Base-by-base conservation (phyloP, 2,113 vertebrate genomes). In the Myrmophylax atrothorax region DNA sequence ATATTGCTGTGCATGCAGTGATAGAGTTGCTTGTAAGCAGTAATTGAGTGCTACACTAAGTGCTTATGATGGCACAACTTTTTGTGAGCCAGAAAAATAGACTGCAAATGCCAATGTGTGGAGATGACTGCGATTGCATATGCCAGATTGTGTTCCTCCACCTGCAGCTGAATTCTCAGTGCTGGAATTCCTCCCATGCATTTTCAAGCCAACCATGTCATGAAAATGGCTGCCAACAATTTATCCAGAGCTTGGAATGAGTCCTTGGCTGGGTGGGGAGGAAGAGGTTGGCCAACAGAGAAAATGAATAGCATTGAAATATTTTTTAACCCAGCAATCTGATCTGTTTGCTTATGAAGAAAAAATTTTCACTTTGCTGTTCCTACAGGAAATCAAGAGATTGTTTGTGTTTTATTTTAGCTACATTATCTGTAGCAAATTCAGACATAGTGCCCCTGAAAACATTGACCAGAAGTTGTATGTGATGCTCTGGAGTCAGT, bases 151-250 rank as follows among this genome's bases (percentile, higher is more conserved):
- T 70, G 55, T 40, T 93, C 33, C 67, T 97, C 95, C 92, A 96
- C 96, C 88, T 97, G 96, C 94, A 89, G 68, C 91, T 89, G 95
- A 84, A 84, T 96, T 72, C 75, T 92, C 94, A 37, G 76, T 53
- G 62, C 81, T 97, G 75, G 93, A 97, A 95, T 53, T 92, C 52
- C 35, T 96, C 78, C 80, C 72, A 31, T 44, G 79, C 52, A 28
- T 91, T 72, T 95, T 92, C 84, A 95, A 79, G 55, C 76, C 96
- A 93, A 77, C 53, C 83, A 93, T 96, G 96, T 92, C 84, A 68
- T 79, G 96, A 86, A 95, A 94, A 94, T 93, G 87, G 81, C 55
- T 96, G 58, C 82, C 87, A 96, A 18, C 0, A 18, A 94, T 92
- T 92, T 96, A 86, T 93, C 94, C 83, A 94, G 74, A 95, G 50